Conservation (phyloP, 2,888 invertebrate genomes). For the Netelia fuscicornis region DNA sequence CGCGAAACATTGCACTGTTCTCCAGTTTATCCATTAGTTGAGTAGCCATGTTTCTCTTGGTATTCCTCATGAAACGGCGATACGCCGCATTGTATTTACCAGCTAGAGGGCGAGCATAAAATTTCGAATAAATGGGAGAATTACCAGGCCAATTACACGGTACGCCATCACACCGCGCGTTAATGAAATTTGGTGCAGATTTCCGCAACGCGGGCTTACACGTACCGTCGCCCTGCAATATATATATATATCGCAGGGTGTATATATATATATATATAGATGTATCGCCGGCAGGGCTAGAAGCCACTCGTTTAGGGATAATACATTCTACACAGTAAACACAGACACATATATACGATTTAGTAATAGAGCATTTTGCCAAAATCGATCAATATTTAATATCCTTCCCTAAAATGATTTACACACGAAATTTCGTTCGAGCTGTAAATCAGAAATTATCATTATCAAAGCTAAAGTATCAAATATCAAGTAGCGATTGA, state of each 20-base stretch:
- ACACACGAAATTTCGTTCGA: too few species aligned
- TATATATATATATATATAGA: neutral
- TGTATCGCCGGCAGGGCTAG: neutral
- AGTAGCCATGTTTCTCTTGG: neutral
- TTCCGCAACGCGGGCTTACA: slow-evolving; percentile 47
- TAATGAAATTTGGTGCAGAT: slow-evolving; percentile 63
- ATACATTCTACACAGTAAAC: neutral
- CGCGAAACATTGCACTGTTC: slow-evolving; percentile 4
- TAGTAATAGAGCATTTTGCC: too few species aligned
- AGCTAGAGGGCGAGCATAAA: slow-evolving; percentile 29
- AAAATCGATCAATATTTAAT: too few species aligned
- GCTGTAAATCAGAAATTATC: too few species aligned
- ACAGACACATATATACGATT: neutral
- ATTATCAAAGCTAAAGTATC: too few species aligned
- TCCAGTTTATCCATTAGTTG: slow-evolving; percentile 19
- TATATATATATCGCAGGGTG: too few species aligned
- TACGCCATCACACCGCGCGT: slow-evolving; percentile 40
- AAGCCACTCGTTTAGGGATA: slow-evolving; percentile 16
- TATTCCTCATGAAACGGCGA: slow-evolving; percentile 15
- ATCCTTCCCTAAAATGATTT: too few species aligned
- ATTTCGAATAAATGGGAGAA: slow-evolving; percentile 66
- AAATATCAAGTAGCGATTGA: too few species aligned
- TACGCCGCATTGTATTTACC: slow-evolving; percentile 44
- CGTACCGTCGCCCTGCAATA: neutral
- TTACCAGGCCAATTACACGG: slow-evolving; percentile 63